Percentiles rank a stretch among this genome's conserved stretches.
These are phyloP conservation scores for Trachelus troglodyta DNA, from an alignment of 2,888 invertebrate species.

Conservation along the genomic window DNA sequence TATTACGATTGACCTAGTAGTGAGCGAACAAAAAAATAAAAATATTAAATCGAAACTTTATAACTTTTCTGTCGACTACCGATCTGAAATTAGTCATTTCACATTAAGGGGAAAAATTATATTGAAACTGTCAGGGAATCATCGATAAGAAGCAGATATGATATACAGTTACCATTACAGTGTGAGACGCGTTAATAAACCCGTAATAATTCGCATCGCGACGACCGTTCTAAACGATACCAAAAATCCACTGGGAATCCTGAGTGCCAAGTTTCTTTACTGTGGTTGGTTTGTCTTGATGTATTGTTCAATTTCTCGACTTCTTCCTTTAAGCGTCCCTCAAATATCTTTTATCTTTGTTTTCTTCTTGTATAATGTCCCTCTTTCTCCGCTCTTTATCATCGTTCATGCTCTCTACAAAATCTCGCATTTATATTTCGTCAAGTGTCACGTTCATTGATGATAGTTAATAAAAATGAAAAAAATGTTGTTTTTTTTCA, in stretches of 20 bases:
- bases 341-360: neutral
- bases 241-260: slow-evolving; percentile 13
- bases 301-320: neutral
- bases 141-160: neutral
- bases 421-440: neutral
- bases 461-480: neutral
- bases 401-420: neutral
- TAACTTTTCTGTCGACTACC: too few species aligned
- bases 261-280: slow-evolving; percentile 15
- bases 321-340: neutral
- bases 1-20: too few species aligned
- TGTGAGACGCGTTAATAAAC: slow-evolving; percentile 51
- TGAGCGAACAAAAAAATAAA: too few species aligned
- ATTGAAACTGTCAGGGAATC: too few species aligned
- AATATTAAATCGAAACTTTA: too few species aligned
- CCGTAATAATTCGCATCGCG: slow-evolving; percentile 11
- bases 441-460: neutral
- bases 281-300: neutral
- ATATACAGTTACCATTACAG: slow-evolving; percentile 33
- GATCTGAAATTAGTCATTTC: too few species aligned
- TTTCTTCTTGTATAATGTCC: neutral
- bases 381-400: neutral
- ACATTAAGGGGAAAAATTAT: too few species aligned
- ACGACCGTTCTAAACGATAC: neutral
- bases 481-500: neutral